These are phyloP conservation scores for Cheilosia impressa DNA, from an alignment of 2,888 invertebrate species.

Conservation along the genomic window DNA sequence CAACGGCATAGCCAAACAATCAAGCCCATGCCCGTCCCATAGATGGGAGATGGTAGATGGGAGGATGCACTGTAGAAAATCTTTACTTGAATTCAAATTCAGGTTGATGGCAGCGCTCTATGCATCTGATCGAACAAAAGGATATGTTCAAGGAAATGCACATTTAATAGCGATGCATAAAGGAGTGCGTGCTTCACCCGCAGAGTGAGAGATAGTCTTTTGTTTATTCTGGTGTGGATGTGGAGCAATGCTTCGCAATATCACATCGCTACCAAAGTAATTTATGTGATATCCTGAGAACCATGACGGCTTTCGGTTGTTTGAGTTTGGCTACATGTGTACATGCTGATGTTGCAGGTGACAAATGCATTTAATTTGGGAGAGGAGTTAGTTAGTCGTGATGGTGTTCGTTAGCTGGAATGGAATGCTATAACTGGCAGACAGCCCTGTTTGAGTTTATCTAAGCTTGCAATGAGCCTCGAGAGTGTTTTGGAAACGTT, in stretches of 20 bases:
- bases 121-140: conserved; percentile 58
- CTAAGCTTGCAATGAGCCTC: conserved; percentile 20
- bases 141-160: conserved; percentile 64
- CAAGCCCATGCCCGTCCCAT: conserved; percentile 14
- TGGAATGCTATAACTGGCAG: conserved; percentile 10
- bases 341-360: conserved; percentile 1
- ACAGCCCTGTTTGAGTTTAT: conserved; percentile 19
- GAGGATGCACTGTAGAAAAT: neutral
- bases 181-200: conserved; percentile 45
- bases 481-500: neutral
- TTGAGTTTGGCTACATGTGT: conserved; percentile 14
- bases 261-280: conserved; percentile 18
- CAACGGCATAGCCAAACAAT: conserved; percentile 67
- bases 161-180: conserved; percentile 54
- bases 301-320: conserved; percentile 24
- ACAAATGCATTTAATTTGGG: conserved; percentile 50
- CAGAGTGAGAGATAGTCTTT: conserved; percentile 5
- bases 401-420: neutral
- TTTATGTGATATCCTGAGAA: conserved; percentile 35
- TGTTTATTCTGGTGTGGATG: conserved; percentile 10
- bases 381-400: conserved; percentile 6
- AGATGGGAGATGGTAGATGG: conserved; percentile 4
- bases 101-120: conserved; percentile 19
- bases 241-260: conserved; percentile 10
- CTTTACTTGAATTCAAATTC: neutral